A percentile compares a stretch with the other conserved stretches of the same genome.
phyloP scores from a whole-genome alignment of 2,113 vertebrate species.

The Typhlomys cinereus region DNA sequence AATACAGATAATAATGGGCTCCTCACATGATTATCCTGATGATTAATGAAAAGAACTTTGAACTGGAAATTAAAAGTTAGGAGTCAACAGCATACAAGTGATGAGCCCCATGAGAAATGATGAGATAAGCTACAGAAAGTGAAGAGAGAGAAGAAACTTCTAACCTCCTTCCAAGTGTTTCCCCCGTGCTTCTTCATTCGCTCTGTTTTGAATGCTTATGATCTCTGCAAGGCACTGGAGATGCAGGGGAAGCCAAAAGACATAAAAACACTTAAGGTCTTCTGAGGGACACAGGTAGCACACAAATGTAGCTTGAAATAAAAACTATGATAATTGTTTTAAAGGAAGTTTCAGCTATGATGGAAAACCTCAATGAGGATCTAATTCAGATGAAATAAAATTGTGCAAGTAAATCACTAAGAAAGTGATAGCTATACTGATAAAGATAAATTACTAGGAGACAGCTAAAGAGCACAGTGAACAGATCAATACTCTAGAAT shows the following conservation, averaged over 20 bases:
- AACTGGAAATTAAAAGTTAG: constrained; percentile 32
- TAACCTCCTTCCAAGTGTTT: constrained; percentile 8
- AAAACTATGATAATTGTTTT: background rate
- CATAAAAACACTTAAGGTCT: background rate
- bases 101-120: background rate
- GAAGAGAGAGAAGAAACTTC: background rate
- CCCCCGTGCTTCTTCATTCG: background rate
- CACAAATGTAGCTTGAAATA: background rate
- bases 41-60: constrained; percentile 32
- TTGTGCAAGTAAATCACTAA: background rate
- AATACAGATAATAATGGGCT: background rate
- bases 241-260: background rate
- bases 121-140: background rate
- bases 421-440: background rate
- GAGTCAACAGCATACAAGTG: background rate
- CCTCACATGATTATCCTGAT: background rate
- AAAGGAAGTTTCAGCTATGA: background rate
- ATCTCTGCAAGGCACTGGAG: background rate
- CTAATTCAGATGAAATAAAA: background rate
- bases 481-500: background rate
- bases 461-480: background rate
- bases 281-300: background rate
- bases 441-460: background rate
- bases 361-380: background rate
- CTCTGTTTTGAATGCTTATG: background rate